Evolutionary conservation across 2,797 vertebrate genomes (phyloP).

Genomic region (Hippopotamyrus pictus): DNA sequence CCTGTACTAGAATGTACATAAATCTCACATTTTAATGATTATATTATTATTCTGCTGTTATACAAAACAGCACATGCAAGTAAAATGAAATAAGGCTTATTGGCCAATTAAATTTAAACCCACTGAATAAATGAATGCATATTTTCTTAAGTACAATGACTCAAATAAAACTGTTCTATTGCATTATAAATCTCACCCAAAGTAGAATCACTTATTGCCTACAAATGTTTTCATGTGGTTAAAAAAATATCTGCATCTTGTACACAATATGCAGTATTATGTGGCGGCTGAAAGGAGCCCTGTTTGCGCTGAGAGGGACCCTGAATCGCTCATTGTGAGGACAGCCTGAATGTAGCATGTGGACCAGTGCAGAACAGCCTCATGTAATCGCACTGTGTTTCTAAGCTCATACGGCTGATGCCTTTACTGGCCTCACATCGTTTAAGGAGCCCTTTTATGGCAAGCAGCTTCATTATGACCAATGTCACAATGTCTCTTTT

Average conservation of each 20-base stretch:
- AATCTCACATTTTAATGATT: neutral
- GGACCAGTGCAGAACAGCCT: neutral
- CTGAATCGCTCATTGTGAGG: conserved; percentile 8
- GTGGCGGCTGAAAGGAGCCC: neutral
- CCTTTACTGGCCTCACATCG: neutral
- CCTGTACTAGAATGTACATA: neutral
- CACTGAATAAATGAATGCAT: neutral
- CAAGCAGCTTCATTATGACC: neutral
- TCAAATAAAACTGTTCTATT: neutral
- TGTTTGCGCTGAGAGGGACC: neutral
- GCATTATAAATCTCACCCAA: neutral
- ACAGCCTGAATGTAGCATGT: conserved; percentile 6
- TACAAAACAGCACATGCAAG: neutral
- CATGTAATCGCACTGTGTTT: neutral
- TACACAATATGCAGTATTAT: conserved; percentile 9
- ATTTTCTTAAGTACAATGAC: neutral
- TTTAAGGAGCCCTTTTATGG: neutral
- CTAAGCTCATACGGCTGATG: neutral
- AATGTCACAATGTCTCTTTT: neutral
- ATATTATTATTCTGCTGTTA: neutral
- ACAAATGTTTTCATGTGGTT: conserved; percentile 11
- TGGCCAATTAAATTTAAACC: neutral
- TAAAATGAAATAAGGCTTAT: neutral
- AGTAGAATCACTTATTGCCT: conserved; percentile 11
- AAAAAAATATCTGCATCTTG: conserved; percentile 5